phyloP scores from a whole-genome alignment of 2,113 vertebrate species.

The Maccullochella peelii region DNA sequence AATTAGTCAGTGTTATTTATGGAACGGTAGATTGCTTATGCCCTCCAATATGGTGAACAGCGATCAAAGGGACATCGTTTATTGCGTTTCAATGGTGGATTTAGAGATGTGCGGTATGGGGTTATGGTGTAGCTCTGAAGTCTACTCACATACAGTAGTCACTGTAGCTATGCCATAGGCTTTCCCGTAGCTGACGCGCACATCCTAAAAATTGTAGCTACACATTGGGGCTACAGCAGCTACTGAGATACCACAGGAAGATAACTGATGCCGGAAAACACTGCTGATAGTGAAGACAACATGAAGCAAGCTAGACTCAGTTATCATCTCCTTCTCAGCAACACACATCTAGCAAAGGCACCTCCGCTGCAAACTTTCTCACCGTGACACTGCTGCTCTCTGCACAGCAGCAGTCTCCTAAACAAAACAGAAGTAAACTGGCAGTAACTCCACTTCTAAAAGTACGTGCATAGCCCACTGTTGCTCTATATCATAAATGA shows the following conservation, averaged over 20 bases:
- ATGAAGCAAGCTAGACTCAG: background rate
- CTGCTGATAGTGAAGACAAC: background rate
- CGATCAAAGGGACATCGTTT: no score
- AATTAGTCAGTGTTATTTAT: background rate
- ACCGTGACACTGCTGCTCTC: background rate
- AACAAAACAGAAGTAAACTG: background rate
- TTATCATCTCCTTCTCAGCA: background rate
- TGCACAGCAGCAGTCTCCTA: background rate
- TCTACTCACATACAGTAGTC: no score
- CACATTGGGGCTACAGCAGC: background rate
- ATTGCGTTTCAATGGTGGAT: background rate
- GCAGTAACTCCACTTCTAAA: background rate
- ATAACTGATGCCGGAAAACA: background rate
- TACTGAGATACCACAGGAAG: background rate
- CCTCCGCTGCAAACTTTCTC: background rate
- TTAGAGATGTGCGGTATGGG: background rate
- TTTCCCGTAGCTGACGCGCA: background rate
- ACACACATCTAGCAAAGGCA: no score
- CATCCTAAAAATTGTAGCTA: background rate
- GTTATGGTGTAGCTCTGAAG: no score
- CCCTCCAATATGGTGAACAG: background rate
- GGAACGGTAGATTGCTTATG: background rate
- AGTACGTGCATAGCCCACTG: background rate
- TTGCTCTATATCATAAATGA: background rate
- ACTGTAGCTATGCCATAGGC: no score